Percentiles rank a stretch among this genome's conserved stretches.
These are phyloP conservation scores for Colossoma macropomum DNA, from an alignment of 2,113 vertebrate genomes.

Conservation along the genomic window DNA sequence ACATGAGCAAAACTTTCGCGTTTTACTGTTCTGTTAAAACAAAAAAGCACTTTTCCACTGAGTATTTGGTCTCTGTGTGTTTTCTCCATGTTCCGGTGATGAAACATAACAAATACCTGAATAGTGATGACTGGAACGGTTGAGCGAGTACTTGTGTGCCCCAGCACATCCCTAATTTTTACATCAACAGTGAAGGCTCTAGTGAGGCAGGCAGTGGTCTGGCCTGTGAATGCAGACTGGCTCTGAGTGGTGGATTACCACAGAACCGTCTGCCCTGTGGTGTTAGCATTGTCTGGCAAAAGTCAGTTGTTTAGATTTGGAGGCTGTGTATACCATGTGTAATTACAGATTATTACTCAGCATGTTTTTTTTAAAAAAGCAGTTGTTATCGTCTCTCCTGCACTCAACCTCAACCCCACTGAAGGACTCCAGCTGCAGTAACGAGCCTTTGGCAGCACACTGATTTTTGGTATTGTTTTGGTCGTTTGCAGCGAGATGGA, in stretches of 20 bases:
- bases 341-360: conserved; percentile 25
- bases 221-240: not conserved
- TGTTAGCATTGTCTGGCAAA: not conserved
- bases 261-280: not conserved
- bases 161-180: too few relatives aligned
- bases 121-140: too few relatives aligned
- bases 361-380: conserved; percentile 21
- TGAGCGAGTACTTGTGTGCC: too few relatives aligned
- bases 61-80: too few relatives aligned
- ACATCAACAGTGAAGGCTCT: not conserved
- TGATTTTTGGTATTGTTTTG: conserved; percentile 50
- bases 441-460: conserved; percentile 41
- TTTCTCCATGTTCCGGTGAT: too few relatives aligned
- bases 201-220: not conserved
- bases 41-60: too few relatives aligned
- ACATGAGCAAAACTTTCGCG: too few relatives aligned
- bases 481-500: conserved; percentile 47
- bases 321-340: not conserved
- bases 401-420: conserved; percentile 27
- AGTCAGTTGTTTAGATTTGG: not conserved
- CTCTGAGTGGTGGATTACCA: not conserved
- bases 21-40: too few relatives aligned
- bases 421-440: conserved; percentile 28
- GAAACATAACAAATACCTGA: too few relatives aligned
- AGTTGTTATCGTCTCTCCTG: conserved; percentile 16